phyloP scores from a whole-genome alignment of 2,797 vertebrate genomes.

The Eupleurogrammus muticus region DNA sequence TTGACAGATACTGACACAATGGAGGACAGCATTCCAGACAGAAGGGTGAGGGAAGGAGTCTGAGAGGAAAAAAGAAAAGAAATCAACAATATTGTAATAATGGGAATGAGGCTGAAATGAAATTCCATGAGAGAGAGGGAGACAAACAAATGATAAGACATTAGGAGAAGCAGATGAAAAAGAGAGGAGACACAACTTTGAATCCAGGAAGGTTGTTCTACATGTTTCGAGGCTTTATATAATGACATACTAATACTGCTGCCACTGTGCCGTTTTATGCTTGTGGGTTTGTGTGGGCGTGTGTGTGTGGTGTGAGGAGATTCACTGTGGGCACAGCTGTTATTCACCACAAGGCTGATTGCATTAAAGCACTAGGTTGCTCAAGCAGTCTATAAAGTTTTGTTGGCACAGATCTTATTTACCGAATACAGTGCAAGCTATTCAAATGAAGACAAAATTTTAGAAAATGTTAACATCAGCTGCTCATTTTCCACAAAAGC shows the following conservation, averaged over 20 bases:
- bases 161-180: constrained; percentile 5
- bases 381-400: background rate
- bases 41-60: constrained; percentile 9
- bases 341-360: background rate
- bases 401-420: background rate
- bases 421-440: background rate
- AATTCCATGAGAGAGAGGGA: constrained; percentile 39
- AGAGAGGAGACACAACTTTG: background rate
- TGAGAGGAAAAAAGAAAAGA: constrained; percentile 21
- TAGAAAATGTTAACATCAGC: background rate
- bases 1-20: constrained; percentile 64
- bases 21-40: constrained; percentile 49
- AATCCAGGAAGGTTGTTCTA: constrained; percentile 8
- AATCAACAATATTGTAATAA: constrained; percentile 41
- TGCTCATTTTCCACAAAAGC: background rate
- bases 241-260: too few species aligned
- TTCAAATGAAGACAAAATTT: background rate
- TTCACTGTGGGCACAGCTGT: background rate
- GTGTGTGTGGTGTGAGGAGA: background rate
- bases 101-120: constrained; percentile 13
- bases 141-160: constrained; percentile 35
- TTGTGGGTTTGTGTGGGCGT: background rate
- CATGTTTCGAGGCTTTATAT: constrained; percentile 20
- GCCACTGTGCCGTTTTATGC: background rate
- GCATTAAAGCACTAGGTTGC: background rate